phyloP scores from a whole-genome alignment of 2,113 vertebrate species.

The Dicentrarchus labrax region DNA sequence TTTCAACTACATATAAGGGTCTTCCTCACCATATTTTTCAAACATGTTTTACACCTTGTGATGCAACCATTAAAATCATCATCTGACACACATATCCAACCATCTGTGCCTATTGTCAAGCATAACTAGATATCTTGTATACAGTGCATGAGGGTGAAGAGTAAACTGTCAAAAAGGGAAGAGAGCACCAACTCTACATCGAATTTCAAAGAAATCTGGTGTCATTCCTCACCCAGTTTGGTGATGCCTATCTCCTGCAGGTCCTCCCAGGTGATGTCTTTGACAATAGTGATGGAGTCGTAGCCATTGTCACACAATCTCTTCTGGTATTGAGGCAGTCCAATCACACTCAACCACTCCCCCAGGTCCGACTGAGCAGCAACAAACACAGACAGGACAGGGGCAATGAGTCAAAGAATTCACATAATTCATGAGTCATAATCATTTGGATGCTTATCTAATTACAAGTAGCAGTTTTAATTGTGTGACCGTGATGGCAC shows the following conservation, averaged over 20 bases:
- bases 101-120: no score
- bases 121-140: no score
- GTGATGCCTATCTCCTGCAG: conserved; percentile 96
- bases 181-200: background rate
- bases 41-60: background rate
- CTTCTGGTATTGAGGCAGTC: conserved; percentile 95
- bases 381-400: background rate
- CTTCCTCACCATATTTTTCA: background rate
- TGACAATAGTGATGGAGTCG: conserved; percentile 92
- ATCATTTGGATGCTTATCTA: background rate
- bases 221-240: conserved; percentile 89
- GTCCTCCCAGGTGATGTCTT: conserved; percentile 95
- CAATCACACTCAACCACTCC: conserved; percentile 94
- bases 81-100: background rate
- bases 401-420: background rate
- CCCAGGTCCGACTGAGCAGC: conserved; percentile 86
- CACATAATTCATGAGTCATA: background rate
- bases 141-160: background rate
- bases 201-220: background rate
- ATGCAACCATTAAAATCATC: background rate
- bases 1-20: no score
- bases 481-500: background rate
- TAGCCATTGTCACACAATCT: conserved; percentile 94
- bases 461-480: background rate
- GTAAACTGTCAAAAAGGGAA: background rate